A percentile compares a stretch with the other conserved stretches of the same genome.
Conservation (phyloP, 2,888 invertebrate species). For the Tetragonula carbonaria region DNA sequence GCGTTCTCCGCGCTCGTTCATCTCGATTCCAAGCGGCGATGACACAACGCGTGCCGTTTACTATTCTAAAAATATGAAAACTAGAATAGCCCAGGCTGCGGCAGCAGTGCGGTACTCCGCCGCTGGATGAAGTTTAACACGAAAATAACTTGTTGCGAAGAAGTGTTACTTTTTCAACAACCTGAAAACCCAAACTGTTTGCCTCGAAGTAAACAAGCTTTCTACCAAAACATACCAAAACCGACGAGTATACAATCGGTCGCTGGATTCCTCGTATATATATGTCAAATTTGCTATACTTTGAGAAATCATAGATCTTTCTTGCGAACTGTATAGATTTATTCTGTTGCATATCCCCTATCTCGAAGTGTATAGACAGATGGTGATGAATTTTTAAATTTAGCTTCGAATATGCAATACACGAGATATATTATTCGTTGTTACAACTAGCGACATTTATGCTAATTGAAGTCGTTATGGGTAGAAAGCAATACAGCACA, state of each 20-base stretch:
- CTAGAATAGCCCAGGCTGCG: constrained; percentile 73
- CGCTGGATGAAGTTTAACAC: constrained; percentile 74
- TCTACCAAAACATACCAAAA: background rate
- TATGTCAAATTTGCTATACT: too few species aligned
- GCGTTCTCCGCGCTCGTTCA: background rate
- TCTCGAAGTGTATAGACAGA: too few species aligned
- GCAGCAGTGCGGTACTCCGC: constrained; percentile 75
- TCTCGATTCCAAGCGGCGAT: constrained; percentile 22
- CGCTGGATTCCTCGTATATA: too few species aligned
- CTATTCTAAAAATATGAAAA: constrained; percentile 74
- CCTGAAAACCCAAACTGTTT: constrained; percentile 7
- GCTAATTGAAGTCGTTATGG: too few species aligned
- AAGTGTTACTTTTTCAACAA: constrained; percentile 32
- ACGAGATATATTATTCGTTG: background rate
- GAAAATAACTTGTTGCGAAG: constrained; percentile 75
- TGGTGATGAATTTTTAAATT: background rate
- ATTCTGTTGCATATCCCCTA: too few species aligned
- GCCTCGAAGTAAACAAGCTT: constrained; percentile 8
- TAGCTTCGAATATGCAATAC: background rate
- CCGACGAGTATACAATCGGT: background rate
- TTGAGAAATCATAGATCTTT: too few species aligned
- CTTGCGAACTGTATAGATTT: too few species aligned
- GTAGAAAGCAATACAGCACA: too few species aligned
- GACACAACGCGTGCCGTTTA: constrained; percentile 56
- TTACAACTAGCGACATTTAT: too few species aligned